Evolutionary conservation across 2,113 vertebrate species (phyloP).

Genomic region (Myodes glareolus): DNA sequence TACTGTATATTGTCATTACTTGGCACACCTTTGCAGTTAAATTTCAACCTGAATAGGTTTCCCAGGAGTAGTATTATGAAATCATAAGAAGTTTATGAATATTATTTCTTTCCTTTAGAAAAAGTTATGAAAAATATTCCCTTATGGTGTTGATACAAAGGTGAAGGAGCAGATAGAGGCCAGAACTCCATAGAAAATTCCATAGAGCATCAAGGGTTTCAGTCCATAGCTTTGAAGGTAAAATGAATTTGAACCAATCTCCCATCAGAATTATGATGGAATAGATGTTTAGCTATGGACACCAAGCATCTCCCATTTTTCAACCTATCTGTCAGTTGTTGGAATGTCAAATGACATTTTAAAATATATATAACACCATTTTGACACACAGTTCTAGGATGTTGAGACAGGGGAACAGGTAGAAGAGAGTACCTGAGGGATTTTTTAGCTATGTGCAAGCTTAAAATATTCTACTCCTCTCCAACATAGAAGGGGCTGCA

Average conservation of each 20-base stretch:
- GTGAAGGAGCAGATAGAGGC: accelerated
- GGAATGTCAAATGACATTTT: neutral
- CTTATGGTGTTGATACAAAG: neutral
- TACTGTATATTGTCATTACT: neutral
- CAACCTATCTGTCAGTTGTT: neutral
- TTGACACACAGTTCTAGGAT: neutral
- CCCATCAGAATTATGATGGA: neutral
- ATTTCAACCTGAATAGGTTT: neutral
- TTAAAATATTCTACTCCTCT: neutral
- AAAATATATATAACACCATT: neutral
- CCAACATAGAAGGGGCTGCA: neutral
- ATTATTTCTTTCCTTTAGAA: neutral
- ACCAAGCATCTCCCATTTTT: neutral
- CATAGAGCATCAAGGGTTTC: neutral
- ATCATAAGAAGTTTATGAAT: neutral
- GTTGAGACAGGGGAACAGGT: neutral
- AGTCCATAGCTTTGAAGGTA: neutral
- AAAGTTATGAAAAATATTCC: neutral
- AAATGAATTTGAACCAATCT: accelerated
- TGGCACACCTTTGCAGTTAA: neutral
- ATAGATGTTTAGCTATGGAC: accelerated
- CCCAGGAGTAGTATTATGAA: neutral
- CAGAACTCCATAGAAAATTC: too few species aligned
- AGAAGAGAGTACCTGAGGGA: neutral
- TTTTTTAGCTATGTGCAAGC: constrained; percentile 27